Base-by-base conservation (phyloP, 2,888 invertebrate genomes). In the Diabrotica balteata region DNA sequence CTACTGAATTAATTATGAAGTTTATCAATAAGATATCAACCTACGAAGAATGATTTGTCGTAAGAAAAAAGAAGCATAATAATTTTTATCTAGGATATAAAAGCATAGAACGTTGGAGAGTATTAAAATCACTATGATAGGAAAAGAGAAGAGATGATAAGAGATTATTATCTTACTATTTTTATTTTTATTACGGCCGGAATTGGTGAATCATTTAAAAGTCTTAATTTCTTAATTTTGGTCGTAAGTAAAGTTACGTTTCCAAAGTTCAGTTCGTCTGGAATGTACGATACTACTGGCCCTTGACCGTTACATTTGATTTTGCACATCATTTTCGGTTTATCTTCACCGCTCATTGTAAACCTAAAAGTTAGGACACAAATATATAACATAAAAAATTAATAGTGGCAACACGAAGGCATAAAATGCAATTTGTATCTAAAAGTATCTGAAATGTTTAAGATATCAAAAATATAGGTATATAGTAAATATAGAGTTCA, bases 151-250 rank as follows among this genome's bases (percentile, higher is more conserved):
- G 17, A 17, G 17, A 17, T n/a, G n/a, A n/a, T n/a, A 17, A 11
- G 45, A 11, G 32, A 49, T 51, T 49, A 49, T 51, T 49, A 59
- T 72, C 72, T 76, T 72, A 77, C 79, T 89, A 72, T 86, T 57
- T 67, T 61, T 44, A 78, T 67, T 10, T 64, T 63, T 46, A 78
- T 69, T 8, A 60, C 80, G 0, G 92, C 91, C 57, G 85, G 80
- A 51, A 93, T 90, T 1, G 92, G 91, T 0, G 92, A 91, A 78
- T 92, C 90, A 76, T 91, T 93, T 65, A 86, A 86, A 0, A 93
- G 79, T 0, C 84, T 85, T 0, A 93, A 79, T 1, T 76, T 78
- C 82, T 87, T 86, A 3, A 85, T 83, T 46, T 83, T 83, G 67
- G 82, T 85, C 10, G 83, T 83, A 32, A 93, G 82, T 43, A 92